A percentile compares a stretch with the other conserved stretches of the same genome.
These are phyloP conservation scores for Frankliniella fusca DNA, from an alignment of 2,888 invertebrate genomes.

Conservation along the genomic window DNA sequence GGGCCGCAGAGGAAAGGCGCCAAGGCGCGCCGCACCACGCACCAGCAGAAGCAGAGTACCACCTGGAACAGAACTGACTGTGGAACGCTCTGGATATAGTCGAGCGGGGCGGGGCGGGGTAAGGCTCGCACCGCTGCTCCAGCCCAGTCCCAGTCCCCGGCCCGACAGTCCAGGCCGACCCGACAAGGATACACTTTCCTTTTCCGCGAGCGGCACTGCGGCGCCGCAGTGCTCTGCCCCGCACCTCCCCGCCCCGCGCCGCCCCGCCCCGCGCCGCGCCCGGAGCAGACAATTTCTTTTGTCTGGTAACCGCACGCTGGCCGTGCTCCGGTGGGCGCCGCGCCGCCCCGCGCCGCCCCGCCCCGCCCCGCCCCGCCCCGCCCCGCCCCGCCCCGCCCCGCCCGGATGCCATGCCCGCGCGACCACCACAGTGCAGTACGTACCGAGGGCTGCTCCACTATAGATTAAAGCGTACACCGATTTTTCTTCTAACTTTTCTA, in stretches of 20 bases:
- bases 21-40: neutral
- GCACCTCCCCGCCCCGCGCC: neutral
- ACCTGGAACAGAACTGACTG: neutral
- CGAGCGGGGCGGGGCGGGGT: neutral
- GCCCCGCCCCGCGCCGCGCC: neutral
- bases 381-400: neutral
- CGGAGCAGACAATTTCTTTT: constrained; percentile 6
- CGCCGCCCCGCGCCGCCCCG: neutral
- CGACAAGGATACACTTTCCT: neutral
- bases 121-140: too few species aligned
- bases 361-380: neutral
- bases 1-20: neutral
- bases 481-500: too few species aligned
- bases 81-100: neutral
- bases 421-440: neutral
- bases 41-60: neutral
- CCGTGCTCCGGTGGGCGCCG: neutral
- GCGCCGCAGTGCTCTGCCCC: neutral
- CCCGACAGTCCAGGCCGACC: too few species aligned
- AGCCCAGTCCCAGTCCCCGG: too few species aligned
- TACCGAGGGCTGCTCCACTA: too few species aligned
- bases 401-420: neutral
- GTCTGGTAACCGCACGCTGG: neutral
- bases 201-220: neutral
- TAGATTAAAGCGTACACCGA: too few species aligned